Base-by-base conservation (phyloP, 2,113 vertebrate genomes). In the Xiphophorus maculatus region DNA sequence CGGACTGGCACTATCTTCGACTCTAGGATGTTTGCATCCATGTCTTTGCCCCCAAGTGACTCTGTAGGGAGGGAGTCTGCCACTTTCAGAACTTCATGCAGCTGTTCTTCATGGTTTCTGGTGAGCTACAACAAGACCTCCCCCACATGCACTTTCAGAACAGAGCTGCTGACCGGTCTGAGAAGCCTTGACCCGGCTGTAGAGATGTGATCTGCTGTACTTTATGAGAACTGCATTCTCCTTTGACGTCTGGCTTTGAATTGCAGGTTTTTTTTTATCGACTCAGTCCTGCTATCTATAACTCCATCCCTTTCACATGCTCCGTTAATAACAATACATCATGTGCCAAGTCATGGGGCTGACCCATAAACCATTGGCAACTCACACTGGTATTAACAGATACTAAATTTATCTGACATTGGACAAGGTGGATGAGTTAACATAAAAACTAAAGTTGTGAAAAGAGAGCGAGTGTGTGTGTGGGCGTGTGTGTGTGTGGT, bases 281-380 rank as follows among this genome's bases (percentile, higher is more conserved):
- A 86, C 85, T 85, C 77, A 72, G 83, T 64, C 82, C 30, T 85
- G 65, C 88, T 94, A 93, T 92, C 89, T 87, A 90, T 91, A 93
- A 89, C 83, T 51, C 42, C 30, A 61, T 71, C 81, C 73, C 28
- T 65, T 87, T 86, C 71, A 78, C 83, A 72, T 72, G 78, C 70
- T 82, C 88, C 71, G 77, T 73, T 83, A 71, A 69, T 79, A 85
- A 73, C 79, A 63, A 84, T 79, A 73, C 76, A 29, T 80, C 71
- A 76, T 58, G 58, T 82, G 77, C 63, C 40, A 37, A 73, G 61
- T 90, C 80, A 86, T 54, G 51, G 54, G 69, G 76, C 84, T 67
- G 77, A 76, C 73, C 67, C 60, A 11, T 63, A 69, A 63, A 75
- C 63, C n/a, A 71, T 75, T 63, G 73, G 81, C 73, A 17, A 48